Base-by-base conservation (phyloP, 2,888 invertebrate species). In the Euclidia mi region DNA sequence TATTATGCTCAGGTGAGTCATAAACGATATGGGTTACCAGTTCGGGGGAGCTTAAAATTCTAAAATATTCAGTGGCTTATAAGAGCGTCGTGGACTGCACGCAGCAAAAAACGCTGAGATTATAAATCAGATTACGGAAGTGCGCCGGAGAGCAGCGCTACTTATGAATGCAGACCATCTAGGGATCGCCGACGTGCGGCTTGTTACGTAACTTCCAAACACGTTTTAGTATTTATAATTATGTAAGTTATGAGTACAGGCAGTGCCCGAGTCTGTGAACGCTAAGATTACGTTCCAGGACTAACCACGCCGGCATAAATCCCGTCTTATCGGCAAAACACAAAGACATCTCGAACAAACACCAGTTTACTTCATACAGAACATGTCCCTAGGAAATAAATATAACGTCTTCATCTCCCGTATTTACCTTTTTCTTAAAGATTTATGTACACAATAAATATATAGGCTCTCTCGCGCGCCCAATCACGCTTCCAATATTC, bases 391-490 rank as follows among this genome's bases (percentile, higher is more conserved):
- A 57, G 71, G 70, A 76, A 81, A 78, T n/a, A n/a, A n/a, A n/a
- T 72, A 76, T 70, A 73, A 74, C 67, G 71, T 66, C 69, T 71
- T 75, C 68, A 76, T 71, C 64, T 57, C 57, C 68, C 66, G 72
- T 85, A 81, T 84, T 84, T 87, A 85, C 84, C 78, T 83, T 86
- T 79, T 85, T 84, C 85, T 84, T 84, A 85, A 84, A 87, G 86
- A 89, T 90, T 89, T 91, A 87, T 90, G 87, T 88, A 86, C 85
- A 85, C 85, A 87, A 89, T 86, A 89, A 89, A 90, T 84, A n/a
- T n/a, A 87, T 76, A 78, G 76, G 75, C 50, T 74, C 77, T 74
- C 76, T 83, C 79, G 71, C 75, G 82, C 79, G 85, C 81, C 88
- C 90, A 91, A 91, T 91, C 91, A 89, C 84, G 86, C 71, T 76